phyloP scores from a whole-genome alignment of 2,888 invertebrate species.

The Drosophila hamatofila region DNA sequence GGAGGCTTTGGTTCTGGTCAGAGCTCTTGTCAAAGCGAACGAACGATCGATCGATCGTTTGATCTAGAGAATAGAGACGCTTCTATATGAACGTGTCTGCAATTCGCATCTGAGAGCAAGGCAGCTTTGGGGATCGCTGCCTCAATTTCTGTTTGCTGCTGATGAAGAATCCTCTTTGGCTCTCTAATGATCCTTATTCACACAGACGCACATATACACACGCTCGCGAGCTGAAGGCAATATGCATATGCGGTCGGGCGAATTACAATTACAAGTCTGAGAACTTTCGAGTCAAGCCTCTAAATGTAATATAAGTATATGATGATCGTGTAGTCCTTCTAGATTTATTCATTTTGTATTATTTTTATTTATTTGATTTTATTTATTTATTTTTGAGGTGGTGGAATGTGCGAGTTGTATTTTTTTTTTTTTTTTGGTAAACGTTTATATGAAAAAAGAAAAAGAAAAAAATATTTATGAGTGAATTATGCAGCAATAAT shows the following conservation, averaged over 20 bases:
- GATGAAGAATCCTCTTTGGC: constrained; percentile 36
- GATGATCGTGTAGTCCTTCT: constrained; percentile 58
- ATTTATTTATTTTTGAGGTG: constrained; percentile 57
- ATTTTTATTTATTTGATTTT: constrained; percentile 23
- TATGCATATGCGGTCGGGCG: constrained; percentile 37
- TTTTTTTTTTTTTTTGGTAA: constrained; percentile 58
- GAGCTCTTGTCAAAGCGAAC: constrained; percentile 32
- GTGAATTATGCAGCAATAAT: constrained; percentile 84
- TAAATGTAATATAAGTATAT: constrained; percentile 40
- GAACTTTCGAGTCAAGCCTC: constrained; percentile 51
- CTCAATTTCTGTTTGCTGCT: background rate
- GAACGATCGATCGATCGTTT: constrained; percentile 25
- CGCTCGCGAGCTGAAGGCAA: constrained; percentile 16
- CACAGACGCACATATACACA: constrained; percentile 36
- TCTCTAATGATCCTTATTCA: constrained; percentile 37
- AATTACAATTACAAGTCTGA: constrained; percentile 35
- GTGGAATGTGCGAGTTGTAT: constrained; percentile 78
- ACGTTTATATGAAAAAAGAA: constrained; percentile 84
- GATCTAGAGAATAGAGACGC: constrained; percentile 28
- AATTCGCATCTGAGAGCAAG: constrained; percentile 64
- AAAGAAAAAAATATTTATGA: constrained; percentile 84
- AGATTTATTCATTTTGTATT: constrained; percentile 42
- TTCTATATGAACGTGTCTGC: constrained; percentile 49
- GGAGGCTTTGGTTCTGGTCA: constrained; percentile 47
- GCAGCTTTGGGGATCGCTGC: constrained; percentile 37